These are phyloP conservation scores for Bufotes viridis DNA, from an alignment of 2,797 vertebrate genomes.

Conservation along the genomic window DNA sequence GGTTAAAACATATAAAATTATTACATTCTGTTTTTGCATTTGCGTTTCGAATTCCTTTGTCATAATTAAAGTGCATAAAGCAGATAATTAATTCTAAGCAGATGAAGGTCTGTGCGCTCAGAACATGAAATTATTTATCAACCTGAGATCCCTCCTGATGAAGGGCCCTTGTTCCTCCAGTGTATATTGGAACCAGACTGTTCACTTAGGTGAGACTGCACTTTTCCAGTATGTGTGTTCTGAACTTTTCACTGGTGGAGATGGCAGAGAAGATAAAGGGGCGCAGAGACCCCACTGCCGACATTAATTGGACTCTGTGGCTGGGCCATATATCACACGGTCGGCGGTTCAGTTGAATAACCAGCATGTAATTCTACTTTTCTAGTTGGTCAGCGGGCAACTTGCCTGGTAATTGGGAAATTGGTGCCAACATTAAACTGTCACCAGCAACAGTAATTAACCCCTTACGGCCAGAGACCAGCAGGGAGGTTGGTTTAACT, in stretches of 20 bases:
- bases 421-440: too few relatives aligned
- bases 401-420: too few relatives aligned
- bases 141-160: background rate
- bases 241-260: background rate
- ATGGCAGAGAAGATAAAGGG: background rate
- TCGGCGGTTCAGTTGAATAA: background rate
- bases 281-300: background rate
- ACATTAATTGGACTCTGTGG: background rate
- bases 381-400: background rate
- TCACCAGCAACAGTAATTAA: background rate
- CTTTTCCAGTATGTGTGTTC: background rate
- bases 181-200: background rate
- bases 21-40: background rate
- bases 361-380: background rate
- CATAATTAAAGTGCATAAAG: constrained; percentile 65
- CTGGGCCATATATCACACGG: background rate
- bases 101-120: constrained; percentile 49
- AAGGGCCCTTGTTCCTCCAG: background rate
- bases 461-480: background rate
- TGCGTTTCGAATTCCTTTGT: constrained; percentile 38
- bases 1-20: background rate
- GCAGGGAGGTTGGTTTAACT: background rate
- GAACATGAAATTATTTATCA: constrained; percentile 63
- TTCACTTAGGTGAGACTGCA: background rate
- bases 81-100: constrained; percentile 44